Evolutionary conservation across 2,888 invertebrate species (phyloP), one percentile per base, ranked within the genome.

Genomic region (Camponotus fellah): DNA sequence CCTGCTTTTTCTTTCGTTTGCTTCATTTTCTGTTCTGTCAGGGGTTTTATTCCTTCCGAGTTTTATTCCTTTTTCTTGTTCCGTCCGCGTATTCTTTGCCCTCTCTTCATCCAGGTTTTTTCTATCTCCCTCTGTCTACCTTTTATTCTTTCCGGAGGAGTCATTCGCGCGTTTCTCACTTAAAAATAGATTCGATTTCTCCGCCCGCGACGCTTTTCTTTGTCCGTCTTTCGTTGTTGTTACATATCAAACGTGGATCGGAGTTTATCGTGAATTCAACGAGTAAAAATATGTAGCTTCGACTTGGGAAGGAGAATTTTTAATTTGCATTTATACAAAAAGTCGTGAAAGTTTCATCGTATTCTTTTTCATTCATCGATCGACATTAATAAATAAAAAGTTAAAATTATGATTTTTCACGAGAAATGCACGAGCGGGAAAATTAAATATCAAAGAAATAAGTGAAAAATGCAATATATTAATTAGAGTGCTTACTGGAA

Each of bases 131-230:
- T 56, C 26, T 60, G 58, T 37, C 65, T 60, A 79, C 60, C 21
- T 69, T 64, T 62, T 40, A 79, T 37, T 65, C 40, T 49, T 72
- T 74, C 12, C 40, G 8, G 32, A 66, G 40, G 72, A 71, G 82
- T 84, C 81, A 65, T 81, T 85, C 83, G 53, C 53, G 53, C 53
- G 72, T 86, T 85, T 84, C 68, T 76, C 74, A 72, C 79, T 89
- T 86, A 85, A 88, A 87, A 89, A 90, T 88, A 90, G 82, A 86
- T 88, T 85, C 84, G 82, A 89, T 85, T 81, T 66, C 84, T 69
- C 37, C 46, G 71, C 60, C 46, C 46, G 81, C 77, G 83, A 82
- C 74, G 49, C 66, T 76, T 85, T 82, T 66, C 56, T 34, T 40
- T 17, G 37, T 62, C 60, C 43, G 26, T 80, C 37, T 81, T 76